phyloP scores from a whole-genome alignment of 2,113 vertebrate species.

The Alaudala cheleensis region DNA sequence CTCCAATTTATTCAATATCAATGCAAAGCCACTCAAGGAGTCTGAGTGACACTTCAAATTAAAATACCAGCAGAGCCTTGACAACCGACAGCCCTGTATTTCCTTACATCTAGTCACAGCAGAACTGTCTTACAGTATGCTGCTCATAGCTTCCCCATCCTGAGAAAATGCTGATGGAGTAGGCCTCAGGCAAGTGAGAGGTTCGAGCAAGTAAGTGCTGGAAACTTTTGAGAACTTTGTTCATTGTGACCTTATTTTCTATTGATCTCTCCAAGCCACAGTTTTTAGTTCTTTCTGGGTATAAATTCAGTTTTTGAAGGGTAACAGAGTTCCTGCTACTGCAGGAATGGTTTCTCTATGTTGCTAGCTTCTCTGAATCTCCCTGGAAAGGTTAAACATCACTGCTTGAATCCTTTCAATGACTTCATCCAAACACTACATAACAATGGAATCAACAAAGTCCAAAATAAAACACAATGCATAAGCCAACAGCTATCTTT shows the following conservation, averaged over 20 bases:
- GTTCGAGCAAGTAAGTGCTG: background rate
- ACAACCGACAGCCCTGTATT: background rate
- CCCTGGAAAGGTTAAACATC: background rate
- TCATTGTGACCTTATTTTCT: slow-evolving; percentile 31
- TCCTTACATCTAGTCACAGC: slow-evolving; percentile 16
- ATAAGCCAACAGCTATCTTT: background rate
- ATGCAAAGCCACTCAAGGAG: slow-evolving; percentile 12
- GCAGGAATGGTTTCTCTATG: background rate
- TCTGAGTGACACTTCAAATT: slow-evolving; percentile 51
- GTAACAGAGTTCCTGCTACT: background rate
- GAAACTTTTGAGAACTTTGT: slow-evolving; percentile 44
- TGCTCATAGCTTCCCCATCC: background rate
- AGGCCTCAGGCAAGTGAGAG: slow-evolving; percentile 32
- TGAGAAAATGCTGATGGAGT: slow-evolving; percentile 36
- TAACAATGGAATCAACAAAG: background rate
- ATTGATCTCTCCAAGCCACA: background rate
- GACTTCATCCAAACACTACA: background rate
- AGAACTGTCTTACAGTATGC: background rate
- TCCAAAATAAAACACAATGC: background rate
- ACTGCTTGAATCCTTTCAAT: background rate
- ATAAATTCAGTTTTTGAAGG: slow-evolving; percentile 2
- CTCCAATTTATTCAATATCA: slow-evolving; percentile 33
- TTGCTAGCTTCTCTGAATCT: background rate
- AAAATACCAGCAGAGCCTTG: slow-evolving; percentile 23
- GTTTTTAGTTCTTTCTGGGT: background rate